Evolutionary conservation across 2,888 invertebrate genomes (phyloP), one percentile per base, ranked within the genome.

Genomic region (Parthenolecanium corni): DNA sequence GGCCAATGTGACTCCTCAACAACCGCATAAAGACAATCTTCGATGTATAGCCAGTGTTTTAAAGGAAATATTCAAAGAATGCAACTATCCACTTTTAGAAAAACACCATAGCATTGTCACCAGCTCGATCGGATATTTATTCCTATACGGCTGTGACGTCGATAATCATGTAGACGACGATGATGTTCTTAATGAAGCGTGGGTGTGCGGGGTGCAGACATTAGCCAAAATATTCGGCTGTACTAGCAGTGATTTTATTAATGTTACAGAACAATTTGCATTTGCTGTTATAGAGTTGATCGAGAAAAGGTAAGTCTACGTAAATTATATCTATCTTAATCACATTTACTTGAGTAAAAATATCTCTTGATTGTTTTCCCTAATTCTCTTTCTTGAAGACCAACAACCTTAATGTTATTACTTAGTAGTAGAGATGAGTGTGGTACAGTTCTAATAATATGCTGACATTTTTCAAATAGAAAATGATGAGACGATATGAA

Each of bases 111-210:
- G 36, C 2, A 20, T 58, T 20, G 16, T 58, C 21, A 58, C 58
- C 11, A 49, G 58, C 36, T 49, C 49, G 9, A 58, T 58, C 1
- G 58, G 58, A 31, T 58, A 58, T 36, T 16, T 58, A 9, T 58
- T 58, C 47, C 11, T 58, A 5, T 58, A 49, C 51, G 58, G 58
- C 36, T 58, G 58, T 38, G 58, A 58, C n/a, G 58, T 58, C 12
- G 58, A 58, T 58, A 58, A 58, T 25, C 58, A 58, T 38, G 51
- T 58, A 11, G 58, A 58, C 21, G 23, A 58, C 20, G 58, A 58
- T 18, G 58, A 58, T 49, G 23, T 58, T 3, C 16, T 58, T 2
- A 49, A 49, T 31, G 58, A 58, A 38, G 49, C 58, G 20, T 58
- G 58, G 58, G 58, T 58, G n/a, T 6, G 47, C 11, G 58, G 58